These are phyloP conservation scores for Serinus canaria DNA, from an alignment of 2,113 vertebrate species.

Conservation along the genomic window DNA sequence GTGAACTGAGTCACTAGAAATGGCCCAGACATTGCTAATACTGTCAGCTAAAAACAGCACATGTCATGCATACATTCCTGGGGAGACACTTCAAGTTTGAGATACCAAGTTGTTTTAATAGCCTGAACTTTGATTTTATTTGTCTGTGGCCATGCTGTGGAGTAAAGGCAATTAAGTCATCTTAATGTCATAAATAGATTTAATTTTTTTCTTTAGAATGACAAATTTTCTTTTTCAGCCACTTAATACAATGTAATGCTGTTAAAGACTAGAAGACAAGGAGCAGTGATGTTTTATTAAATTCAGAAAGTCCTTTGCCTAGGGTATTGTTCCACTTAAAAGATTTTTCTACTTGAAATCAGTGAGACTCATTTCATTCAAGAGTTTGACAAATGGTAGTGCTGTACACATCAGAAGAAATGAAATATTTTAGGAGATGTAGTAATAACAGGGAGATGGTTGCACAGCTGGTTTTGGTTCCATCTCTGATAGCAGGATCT, in stretches of 20 bases:
- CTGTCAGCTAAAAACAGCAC: not conserved
- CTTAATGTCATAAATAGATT: not conserved
- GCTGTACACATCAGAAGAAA: not conserved
- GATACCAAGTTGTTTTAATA: not conserved
- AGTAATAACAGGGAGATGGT: not conserved
- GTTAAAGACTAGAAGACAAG: not conserved
- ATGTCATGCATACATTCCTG: not conserved
- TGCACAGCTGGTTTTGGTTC: not conserved
- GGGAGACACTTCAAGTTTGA: not conserved
- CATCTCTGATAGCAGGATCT: not conserved
- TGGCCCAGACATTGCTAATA: not conserved
- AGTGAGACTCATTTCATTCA: not conserved
- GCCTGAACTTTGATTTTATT: not conserved
- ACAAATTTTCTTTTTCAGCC: not conserved
- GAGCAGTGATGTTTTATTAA: not conserved
- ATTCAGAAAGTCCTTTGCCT: not conserved
- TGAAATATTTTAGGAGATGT: not conserved
- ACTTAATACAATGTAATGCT: not conserved
- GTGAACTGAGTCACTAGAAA: not conserved
- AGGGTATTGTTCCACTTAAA: not conserved
- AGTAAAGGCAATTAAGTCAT: not conserved
- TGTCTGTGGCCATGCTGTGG: not conserved
- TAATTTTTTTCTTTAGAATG: not conserved
- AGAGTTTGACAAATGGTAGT: not conserved
- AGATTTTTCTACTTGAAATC: not conserved